Base-by-base conservation (phyloP, 1,140 invertebrate species). In the Bombus waltoni region DNA sequence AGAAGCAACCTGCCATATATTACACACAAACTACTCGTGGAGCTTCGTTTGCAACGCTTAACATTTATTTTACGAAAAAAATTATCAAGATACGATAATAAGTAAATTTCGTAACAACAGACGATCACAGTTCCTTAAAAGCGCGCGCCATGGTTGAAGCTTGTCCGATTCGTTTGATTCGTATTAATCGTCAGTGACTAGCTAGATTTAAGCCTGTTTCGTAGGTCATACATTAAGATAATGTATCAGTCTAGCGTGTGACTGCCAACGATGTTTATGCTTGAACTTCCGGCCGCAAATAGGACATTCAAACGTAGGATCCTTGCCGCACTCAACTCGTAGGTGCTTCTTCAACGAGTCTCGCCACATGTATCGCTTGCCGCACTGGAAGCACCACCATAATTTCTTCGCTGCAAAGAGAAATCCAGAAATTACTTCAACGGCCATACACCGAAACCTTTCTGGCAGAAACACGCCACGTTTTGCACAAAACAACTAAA, bases 241-340 rank as follows among this genome's bases (percentile, higher is more conserved):
- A 85, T 95, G 94, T 38, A 95, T 92, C 18, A 93, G 91, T 88
- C 90, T 94, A 15, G 94, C 88, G 83, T 95, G 95, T 62, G 94
- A 95, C 53, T 93, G 89, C 88, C 94, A 93, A 8, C 95, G 93
- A 76, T 96, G 95, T 88, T 96, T 96, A 88, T 96, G 95, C 70
- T 95, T 95, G 92, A 96, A 96, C 65, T 94, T 94, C 78, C 95
- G 95, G 62, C 95, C 93, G 87, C 96, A 96, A 59, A 95, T 94
- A 0, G 94, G 94, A 84, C 96, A 96, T 44, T 94, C 88, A 86
- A 96, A 96, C 1, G 94, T 94, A 13, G 96, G 96, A 74, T 95
- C 95, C 84, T 96, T 96, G 32, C 96, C 95, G 87, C 96, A 96
- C 77, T 96, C 96, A 72, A 96, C 94, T 10, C 95, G 94, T 32